Conservation (phyloP, 2,797 vertebrate genomes). For the Amblyraja radiata region DNA sequence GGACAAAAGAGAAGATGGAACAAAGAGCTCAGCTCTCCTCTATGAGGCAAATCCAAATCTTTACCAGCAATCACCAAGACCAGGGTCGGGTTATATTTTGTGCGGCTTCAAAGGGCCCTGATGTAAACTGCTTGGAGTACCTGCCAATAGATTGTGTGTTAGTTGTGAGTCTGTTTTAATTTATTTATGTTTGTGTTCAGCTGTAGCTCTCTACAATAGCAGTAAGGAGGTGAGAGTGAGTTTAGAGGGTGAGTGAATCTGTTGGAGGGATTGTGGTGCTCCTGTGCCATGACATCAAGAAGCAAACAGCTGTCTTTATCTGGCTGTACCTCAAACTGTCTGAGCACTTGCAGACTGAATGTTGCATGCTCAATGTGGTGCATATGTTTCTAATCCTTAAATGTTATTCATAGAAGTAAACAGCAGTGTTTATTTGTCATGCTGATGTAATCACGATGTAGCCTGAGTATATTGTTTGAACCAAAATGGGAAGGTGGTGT, state of each 20-base stretch:
- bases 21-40: background rate
- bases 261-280: background rate
- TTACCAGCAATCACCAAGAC: background rate
- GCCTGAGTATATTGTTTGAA: background rate
- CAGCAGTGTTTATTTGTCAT: slow-evolving; percentile 8
- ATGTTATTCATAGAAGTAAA: slow-evolving; percentile 6
- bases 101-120: background rate
- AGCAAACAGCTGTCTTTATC: background rate
- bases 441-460: slow-evolving; percentile 8
- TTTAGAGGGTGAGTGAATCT: background rate
- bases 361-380: background rate
- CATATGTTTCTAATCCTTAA: background rate
- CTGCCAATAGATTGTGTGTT: slow-evolving; percentile 1
- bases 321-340: background rate
- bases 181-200: slow-evolving; percentile 24
- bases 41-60: background rate
- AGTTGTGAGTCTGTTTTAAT: background rate
- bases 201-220: background rate
- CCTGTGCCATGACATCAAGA: background rate
- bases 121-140: background rate
- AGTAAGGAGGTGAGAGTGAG: background rate
- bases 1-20: background rate
- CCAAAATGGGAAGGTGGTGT: background rate
- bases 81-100: background rate
- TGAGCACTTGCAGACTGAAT: background rate